A percentile compares a stretch with the other conserved stretches of the same genome.
Evolutionary conservation across 2,888 invertebrate genomes (phyloP).

Genomic region (Nowickia ferox): DNA sequence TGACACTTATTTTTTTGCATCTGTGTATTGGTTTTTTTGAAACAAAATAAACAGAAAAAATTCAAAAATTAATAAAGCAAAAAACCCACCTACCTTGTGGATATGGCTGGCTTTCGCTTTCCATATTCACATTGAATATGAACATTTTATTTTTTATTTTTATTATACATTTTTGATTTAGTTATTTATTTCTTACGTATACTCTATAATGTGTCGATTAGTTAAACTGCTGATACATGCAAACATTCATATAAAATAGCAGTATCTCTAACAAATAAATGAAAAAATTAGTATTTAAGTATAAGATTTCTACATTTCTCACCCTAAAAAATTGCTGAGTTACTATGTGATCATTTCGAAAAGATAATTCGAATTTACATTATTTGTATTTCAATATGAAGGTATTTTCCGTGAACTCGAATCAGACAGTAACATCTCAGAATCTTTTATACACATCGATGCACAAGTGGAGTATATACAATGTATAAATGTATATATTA

Average conservation of each 20-base stretch:
- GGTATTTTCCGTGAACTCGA: too few species aligned
- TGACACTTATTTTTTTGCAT: slow-evolving; percentile 65
- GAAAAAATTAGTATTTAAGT: too few species aligned
- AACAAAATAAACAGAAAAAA: slow-evolving; percentile 59
- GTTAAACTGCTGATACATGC: neutral
- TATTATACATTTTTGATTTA: slow-evolving; percentile 42
- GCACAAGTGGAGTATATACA: too few species aligned
- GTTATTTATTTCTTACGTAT: slow-evolving; percentile 4
- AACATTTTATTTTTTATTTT: slow-evolving; percentile 32
- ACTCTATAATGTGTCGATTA: slow-evolving; percentile 15
- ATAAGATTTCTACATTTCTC: too few species aligned
- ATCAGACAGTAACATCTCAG: too few species aligned
- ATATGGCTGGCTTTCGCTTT: slow-evolving; percentile 81
- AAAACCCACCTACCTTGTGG: slow-evolving; percentile 82
- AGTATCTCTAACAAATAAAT: too few species aligned
- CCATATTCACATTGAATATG: slow-evolving; percentile 75
- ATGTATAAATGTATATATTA: too few species aligned
- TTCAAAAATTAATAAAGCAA: slow-evolving; percentile 54
- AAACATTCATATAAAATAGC: neutral
- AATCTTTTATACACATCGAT: too few species aligned
- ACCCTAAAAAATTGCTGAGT: too few species aligned
- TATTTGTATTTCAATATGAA: too few species aligned
- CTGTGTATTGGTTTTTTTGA: slow-evolving; percentile 35
- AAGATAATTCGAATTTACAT: too few species aligned
- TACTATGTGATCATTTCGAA: too few species aligned